These are phyloP conservation scores for Choristoneura fumiferana DNA, from an alignment of 1,140 invertebrate species.

Conservation along the genomic window DNA sequence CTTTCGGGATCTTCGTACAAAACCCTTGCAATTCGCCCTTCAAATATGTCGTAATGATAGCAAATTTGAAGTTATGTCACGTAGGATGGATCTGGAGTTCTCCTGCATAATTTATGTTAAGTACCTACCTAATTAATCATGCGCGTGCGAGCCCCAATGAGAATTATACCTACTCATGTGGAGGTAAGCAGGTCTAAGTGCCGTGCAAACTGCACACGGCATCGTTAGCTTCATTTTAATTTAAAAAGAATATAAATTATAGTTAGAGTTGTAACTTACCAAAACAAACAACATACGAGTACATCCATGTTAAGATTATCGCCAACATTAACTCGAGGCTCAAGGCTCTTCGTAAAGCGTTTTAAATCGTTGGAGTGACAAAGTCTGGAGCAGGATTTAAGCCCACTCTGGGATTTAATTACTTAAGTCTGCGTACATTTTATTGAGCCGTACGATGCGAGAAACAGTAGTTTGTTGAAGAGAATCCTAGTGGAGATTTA, in stretches of 20 bases:
- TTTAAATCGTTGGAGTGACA: slow-evolving; percentile 12
- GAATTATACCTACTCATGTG: background rate
- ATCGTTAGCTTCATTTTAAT: background rate
- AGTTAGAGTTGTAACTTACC: background rate
- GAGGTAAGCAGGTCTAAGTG: background rate
- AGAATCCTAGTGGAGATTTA: slow-evolving; percentile 9
- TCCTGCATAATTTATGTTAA: slow-evolving; percentile 15
- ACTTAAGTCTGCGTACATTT: slow-evolving; percentile 8
- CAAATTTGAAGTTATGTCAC: slow-evolving; percentile 15
- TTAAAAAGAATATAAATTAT: background rate
- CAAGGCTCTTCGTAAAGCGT: background rate
- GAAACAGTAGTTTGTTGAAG: slow-evolving; percentile 16
- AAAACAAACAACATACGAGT: background rate
- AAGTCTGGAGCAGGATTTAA: slow-evolving; percentile 9
- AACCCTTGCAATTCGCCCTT: slow-evolving; percentile 1
- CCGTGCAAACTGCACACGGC: slow-evolving; percentile 5
- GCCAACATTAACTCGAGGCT: background rate
- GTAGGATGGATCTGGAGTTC: slow-evolving; percentile 12
- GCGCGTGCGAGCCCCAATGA: background rate
- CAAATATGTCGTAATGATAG: slow-evolving; percentile 9
- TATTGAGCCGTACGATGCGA: slow-evolving; percentile 9
- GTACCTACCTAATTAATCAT: slow-evolving; percentile 16
- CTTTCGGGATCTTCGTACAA: slow-evolving; percentile 19
- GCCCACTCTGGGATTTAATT: slow-evolving; percentile 11
- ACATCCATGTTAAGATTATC: background rate